Base-by-base conservation (phyloP, 1,140 invertebrate species). In the Galleria mellonella region DNA sequence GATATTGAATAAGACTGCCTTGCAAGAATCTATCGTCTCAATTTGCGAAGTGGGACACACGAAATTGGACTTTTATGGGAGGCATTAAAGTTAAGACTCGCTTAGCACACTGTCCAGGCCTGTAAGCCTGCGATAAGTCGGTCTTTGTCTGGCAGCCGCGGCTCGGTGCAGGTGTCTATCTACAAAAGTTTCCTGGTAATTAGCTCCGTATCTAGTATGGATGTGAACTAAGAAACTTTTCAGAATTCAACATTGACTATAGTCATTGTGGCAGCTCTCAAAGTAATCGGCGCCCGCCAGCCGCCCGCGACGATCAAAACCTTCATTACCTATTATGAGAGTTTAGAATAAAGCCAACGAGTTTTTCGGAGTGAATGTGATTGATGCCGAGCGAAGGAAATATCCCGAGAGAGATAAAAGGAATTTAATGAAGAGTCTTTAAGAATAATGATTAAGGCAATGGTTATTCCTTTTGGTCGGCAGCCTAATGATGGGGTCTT, bases 341-440 rank as follows among this genome's bases (percentile, higher is more conserved):
- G 77, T 85, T 85, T 82, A 85, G 77, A 83, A 83, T 83, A 81
- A 85, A 85, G 74, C 78, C 77, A 82, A 83, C 75, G 73, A 85
- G 82, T 83, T 82, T 82, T 83, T 83, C 75, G 69, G 68, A 85
- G 73, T 83, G 72, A 79, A 83, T 83, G 77, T 85, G 82, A 85
- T 85, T 85, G 79, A 85, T 85, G 73, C 77, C 67, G 62, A 75
- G 64, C 67, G 65, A 68, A 83, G 75, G 75, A 79, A 83, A 83
- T 79, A 85, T 83, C 82, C 74, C 69, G 71, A 60, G 76, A 82
- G 77, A 84, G 78, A 84, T 84, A 83, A 84, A 83, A 83, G 76
- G 81, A 84, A 83, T 84, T 83, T 84, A 82, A 84, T 85, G 81
- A 85, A 85, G 72, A 83, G 72, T 82, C 77, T 83, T 85, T 83